Percentiles rank a stretch among this genome's conserved stretches.
Evolutionary conservation across 2,113 vertebrate species (phyloP).

Genomic region (Chaetops frenatus): DNA sequence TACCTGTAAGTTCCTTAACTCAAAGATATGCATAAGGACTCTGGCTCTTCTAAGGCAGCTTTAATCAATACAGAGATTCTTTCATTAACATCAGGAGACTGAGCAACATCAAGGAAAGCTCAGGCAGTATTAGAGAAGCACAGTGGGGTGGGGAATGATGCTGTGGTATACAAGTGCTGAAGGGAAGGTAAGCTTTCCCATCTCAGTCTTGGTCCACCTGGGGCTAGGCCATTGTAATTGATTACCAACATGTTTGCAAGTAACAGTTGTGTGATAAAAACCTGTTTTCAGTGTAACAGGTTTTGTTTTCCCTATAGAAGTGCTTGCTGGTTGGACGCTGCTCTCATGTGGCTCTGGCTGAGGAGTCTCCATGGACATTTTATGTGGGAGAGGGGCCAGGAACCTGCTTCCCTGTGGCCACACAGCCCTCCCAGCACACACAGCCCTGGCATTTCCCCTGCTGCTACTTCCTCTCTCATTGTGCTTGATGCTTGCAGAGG

Average conservation of each 20-base stretch:
- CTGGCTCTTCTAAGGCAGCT: neutral
- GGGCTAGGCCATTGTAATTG: neutral
- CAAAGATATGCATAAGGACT: neutral
- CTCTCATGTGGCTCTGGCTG: neutral
- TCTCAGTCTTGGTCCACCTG: neutral
- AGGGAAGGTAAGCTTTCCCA: neutral
- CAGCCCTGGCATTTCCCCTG: neutral
- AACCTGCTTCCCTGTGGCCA: rapidly evolving
- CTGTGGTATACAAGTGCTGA: neutral
- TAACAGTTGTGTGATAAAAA: neutral
- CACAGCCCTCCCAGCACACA: neutral
- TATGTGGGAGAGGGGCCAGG: rapidly evolving
- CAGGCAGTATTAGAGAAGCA: neutral
- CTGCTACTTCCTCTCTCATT: neutral
- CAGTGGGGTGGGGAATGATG: neutral
- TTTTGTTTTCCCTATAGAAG: neutral
- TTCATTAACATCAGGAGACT: neutral
- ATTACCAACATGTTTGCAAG: neutral
- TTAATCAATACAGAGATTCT: neutral
- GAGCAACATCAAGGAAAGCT: neutral
- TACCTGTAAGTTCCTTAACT: neutral
- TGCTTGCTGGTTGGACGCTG: neutral
- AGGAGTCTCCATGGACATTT: rapidly evolving
- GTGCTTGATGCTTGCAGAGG: neutral
- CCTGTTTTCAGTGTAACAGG: neutral